phyloP scores from a whole-genome alignment of 2,888 invertebrate species.

The Micoletzkya japonica region DNA sequence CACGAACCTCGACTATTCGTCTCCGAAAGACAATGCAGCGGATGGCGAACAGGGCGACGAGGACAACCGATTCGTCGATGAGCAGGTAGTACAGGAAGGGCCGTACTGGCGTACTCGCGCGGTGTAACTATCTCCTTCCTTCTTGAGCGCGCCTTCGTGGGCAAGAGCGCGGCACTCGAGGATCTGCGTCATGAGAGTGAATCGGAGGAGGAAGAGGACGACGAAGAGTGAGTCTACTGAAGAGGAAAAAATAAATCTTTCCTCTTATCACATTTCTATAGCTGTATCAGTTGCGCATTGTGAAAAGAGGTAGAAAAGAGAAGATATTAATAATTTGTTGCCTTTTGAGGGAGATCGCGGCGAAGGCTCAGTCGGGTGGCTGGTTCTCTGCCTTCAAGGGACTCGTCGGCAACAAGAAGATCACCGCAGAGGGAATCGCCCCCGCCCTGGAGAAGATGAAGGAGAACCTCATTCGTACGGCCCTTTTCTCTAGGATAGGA shows the following conservation, averaged over 20 bases:
- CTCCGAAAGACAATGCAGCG: constrained; percentile 72
- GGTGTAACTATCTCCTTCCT: background rate
- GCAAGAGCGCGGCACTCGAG: constrained; percentile 24
- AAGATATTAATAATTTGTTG: background rate
- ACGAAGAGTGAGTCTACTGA: constrained; percentile 9
- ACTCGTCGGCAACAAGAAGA: constrained; percentile 74
- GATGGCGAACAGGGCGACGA: constrained; percentile 58
- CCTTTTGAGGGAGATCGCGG: constrained; percentile 37
- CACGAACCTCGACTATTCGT: constrained; percentile 67
- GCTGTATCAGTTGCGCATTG: background rate
- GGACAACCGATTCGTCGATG: constrained; percentile 33
- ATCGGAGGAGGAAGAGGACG: constrained; percentile 27
- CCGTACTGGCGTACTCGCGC: background rate
- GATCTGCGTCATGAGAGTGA: constrained; percentile 25
- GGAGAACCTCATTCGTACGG: constrained; percentile 81
- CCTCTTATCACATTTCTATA: background rate
- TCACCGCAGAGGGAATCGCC: constrained; percentile 79
- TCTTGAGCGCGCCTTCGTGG: constrained; percentile 23
- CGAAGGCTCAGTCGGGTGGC: constrained; percentile 40
- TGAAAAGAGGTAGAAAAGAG: background rate
- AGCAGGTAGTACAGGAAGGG: constrained; percentile 14
- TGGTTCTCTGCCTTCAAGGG: constrained; percentile 84
- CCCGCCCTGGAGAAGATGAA: constrained; percentile 88
- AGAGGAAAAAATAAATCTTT: background rate
- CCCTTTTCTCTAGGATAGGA: too few species aligned